Percentiles rank a stretch among this genome's conserved stretches.
These are phyloP conservation scores for Lagenorhynchus albirostris DNA, from an alignment of 2,113 vertebrate genomes.

Conservation along the genomic window DNA sequence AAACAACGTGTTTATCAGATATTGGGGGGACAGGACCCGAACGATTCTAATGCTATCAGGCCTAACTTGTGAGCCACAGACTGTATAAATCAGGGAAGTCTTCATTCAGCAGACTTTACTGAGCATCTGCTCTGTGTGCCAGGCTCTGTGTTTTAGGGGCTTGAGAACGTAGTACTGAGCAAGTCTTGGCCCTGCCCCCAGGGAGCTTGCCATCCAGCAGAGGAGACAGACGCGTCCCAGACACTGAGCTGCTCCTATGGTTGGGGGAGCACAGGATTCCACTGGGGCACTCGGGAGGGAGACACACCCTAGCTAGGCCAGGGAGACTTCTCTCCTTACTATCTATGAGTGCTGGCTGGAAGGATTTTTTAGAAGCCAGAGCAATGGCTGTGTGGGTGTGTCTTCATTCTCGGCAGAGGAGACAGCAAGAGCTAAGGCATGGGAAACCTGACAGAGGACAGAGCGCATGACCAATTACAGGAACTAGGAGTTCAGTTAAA, in stretches of 20 bases:
- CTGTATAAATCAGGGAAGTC: background rate
- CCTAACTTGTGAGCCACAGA: background rate
- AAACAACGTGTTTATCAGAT: background rate
- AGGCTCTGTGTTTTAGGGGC: background rate
- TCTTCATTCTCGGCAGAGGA: background rate
- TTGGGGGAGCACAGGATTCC: background rate
- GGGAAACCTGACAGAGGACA: background rate
- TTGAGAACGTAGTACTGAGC: background rate
- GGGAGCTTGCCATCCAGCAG: background rate
- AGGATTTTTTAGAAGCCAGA: background rate
- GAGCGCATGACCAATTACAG: background rate
- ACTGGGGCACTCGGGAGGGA: background rate
- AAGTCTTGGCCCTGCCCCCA: background rate
- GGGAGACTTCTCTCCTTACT: background rate
- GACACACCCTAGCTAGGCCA: background rate
- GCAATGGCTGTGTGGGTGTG: background rate
- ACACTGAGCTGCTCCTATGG: background rate
- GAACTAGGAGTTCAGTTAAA: background rate
- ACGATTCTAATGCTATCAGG: background rate
- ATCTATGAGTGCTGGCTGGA: background rate
- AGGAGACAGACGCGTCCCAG: background rate
- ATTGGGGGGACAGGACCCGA: background rate
- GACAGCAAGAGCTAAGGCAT: background rate
- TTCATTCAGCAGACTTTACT: background rate
- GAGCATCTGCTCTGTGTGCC: background rate